These are phyloP conservation scores for Petrolisthes manimaculis DNA, from an alignment of 2,888 invertebrate species.

Conservation along the genomic window DNA sequence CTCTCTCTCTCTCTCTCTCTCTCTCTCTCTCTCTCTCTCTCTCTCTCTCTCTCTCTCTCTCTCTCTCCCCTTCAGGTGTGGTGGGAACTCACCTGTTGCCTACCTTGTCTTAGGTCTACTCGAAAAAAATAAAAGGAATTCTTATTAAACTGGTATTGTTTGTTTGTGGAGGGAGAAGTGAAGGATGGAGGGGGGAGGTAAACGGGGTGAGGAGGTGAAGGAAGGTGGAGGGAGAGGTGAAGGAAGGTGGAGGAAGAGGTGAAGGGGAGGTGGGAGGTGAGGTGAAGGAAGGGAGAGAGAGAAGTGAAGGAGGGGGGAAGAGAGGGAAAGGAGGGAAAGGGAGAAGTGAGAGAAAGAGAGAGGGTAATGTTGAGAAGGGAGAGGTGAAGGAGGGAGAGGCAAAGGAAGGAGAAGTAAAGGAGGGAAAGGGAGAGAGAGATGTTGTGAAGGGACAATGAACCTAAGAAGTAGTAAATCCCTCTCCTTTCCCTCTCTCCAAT, in stretches of 20 bases:
- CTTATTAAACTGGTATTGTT: background rate
- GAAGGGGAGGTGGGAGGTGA: background rate
- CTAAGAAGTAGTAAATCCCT: background rate
- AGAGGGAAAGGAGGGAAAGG: constrained; percentile 12
- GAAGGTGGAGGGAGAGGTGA: background rate
- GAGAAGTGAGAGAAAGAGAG: constrained; percentile 16
- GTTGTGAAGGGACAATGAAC: background rate
- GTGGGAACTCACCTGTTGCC: no score
- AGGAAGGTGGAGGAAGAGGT: background rate
- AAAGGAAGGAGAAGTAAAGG: background rate
- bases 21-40: constrained; percentile 2
- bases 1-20: constrained; percentile 5
- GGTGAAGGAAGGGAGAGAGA: background rate
- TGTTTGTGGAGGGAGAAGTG: background rate
- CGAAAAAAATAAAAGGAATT: no score
- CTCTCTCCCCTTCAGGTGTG: no score
- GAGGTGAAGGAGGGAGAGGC: constrained; percentile 4
- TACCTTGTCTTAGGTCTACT: no score
- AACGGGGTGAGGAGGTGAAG: background rate
- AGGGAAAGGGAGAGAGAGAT: background rate
- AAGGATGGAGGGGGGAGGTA: background rate
- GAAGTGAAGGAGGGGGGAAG: background rate
- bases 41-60: constrained; percentile 13
- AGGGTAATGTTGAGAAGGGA: background rate
- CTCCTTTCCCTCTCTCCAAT: background rate